A percentile compares a stretch with the other conserved stretches of the same genome.
Evolutionary conservation across 2,113 vertebrate genomes (phyloP).

Genomic region (Varanus salvator): DNA sequence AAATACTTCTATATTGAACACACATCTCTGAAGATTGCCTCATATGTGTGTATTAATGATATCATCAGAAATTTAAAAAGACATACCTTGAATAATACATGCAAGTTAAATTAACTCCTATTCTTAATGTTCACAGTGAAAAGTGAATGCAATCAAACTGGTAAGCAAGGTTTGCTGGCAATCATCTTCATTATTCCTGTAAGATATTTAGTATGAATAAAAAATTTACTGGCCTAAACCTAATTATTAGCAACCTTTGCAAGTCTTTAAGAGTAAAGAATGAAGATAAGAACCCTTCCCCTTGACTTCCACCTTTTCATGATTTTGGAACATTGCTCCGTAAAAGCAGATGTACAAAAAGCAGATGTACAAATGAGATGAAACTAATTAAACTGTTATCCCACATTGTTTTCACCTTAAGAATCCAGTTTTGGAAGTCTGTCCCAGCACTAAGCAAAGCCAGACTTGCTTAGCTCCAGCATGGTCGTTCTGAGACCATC

Average conservation of each 20-base stretch:
- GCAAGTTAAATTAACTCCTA: conserved; percentile 66
- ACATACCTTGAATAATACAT: conserved; percentile 67
- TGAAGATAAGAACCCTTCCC: not conserved
- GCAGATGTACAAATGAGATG: not conserved
- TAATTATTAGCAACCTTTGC: conserved; percentile 48
- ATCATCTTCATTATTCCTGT: conserved; percentile 50
- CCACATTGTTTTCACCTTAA: not conserved
- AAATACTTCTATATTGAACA: conserved; percentile 45
- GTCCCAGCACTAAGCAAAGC: not conserved
- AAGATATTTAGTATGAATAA: conserved; percentile 63
- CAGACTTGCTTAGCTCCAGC: not conserved
- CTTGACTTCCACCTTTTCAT: not conserved
- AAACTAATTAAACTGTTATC: not conserved
- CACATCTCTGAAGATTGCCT: conserved; percentile 59
- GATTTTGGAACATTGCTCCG: not conserved
- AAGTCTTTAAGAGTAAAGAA: conserved; percentile 11
- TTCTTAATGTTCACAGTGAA: conserved; percentile 58
- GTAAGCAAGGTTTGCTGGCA: conserved; percentile 53
- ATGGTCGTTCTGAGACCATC: not conserved
- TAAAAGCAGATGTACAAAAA: not conserved
- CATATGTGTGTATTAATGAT: conserved; percentile 59
- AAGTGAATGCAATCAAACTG: conserved; percentile 56
- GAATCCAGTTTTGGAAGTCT: not conserved
- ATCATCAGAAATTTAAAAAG: conserved; percentile 53
- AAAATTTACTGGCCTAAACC: conserved; percentile 35